These are phyloP conservation scores for Brachyopa scutellaris DNA, from an alignment of 2,888 invertebrate species.

Conservation along the genomic window DNA sequence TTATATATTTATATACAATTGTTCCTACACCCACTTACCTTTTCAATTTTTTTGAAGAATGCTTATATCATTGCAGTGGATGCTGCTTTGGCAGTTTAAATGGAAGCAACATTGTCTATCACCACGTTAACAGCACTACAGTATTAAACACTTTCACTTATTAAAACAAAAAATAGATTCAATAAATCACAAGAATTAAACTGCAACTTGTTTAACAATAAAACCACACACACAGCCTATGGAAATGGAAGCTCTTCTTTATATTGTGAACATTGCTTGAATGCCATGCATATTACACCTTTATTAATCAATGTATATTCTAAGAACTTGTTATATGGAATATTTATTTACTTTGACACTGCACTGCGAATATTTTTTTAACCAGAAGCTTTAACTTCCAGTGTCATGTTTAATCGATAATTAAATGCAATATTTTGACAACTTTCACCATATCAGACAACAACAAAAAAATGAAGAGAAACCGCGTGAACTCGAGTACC, in stretches of 20 bases:
- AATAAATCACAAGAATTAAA: slow-evolving; percentile 1
- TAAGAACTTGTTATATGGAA: background rate
- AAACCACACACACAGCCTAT: background rate
- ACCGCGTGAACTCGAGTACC: background rate
- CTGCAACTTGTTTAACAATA: slow-evolving; percentile 13
- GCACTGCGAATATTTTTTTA: background rate
- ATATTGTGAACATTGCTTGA: background rate
- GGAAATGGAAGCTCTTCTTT: slow-evolving; percentile 28
- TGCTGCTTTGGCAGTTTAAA: slow-evolving; percentile 10
- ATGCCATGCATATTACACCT: no score
- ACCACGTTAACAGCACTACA: slow-evolving; percentile 9
- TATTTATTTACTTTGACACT: slow-evolving; percentile 14
- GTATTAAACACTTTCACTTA: background rate
- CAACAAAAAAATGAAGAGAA: background rate
- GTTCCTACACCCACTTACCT: no score
- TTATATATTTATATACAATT: no score
- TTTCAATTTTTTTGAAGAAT: no score
- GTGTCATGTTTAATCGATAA: slow-evolving; percentile 29
- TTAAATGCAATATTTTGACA: slow-evolving; percentile 12
- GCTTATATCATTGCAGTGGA: slow-evolving; percentile 6
- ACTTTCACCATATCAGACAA: slow-evolving; percentile 6
- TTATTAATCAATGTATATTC: slow-evolving; percentile 8
- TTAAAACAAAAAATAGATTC: slow-evolving; percentile 9
- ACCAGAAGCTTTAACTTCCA: background rate
- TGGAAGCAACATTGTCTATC: slow-evolving; percentile 27